Conservation (phyloP, 2,888 invertebrate species). For the Eupithecia insigniata region DNA sequence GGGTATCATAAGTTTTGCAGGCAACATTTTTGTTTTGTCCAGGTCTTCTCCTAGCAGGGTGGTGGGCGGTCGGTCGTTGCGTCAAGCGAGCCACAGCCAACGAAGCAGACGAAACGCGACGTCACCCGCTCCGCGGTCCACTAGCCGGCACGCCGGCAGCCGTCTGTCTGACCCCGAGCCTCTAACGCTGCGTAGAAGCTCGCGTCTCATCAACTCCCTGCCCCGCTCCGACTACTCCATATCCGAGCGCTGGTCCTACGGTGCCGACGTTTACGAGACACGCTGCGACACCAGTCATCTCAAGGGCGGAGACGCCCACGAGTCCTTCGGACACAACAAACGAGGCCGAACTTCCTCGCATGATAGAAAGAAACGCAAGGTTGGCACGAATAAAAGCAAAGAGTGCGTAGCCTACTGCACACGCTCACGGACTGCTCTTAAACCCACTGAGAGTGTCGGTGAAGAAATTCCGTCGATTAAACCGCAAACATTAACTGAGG, state of each 20-base stretch:
- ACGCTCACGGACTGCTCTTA: conserved; percentile 80
- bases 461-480: conserved; percentile 64
- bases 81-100: conserved; percentile 75
- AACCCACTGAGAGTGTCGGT: conserved; percentile 75
- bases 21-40: conserved; percentile 41
- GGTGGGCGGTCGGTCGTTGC: conserved; percentile 84
- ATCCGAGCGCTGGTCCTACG: conserved; percentile 85
- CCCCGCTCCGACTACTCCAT: conserved; percentile 83
- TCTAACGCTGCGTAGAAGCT: conserved; percentile 72
- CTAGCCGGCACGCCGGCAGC: conserved; percentile 63
- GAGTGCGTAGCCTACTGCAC: conserved; percentile 80
- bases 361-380: conserved; percentile 76
- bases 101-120: conserved; percentile 73
- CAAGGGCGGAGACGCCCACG: conserved; percentile 70
- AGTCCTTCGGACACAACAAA: conserved; percentile 61
- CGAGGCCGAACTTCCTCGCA: conserved; percentile 74
- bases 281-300: conserved; percentile 72
- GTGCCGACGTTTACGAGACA: conserved; percentile 81
- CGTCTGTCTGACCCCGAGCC: conserved; percentile 73
- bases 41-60: conserved; percentile 85
- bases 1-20: conserved; percentile 8
- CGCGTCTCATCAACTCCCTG: conserved; percentile 79
- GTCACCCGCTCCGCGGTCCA: conserved; percentile 71
- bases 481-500: conserved; percentile 55
- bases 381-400: conserved; percentile 59